A percentile compares a stretch with the other conserved stretches of the same genome.
Conservation (phyloP, 1,140 invertebrate species). For the Cydia splendana region DNA sequence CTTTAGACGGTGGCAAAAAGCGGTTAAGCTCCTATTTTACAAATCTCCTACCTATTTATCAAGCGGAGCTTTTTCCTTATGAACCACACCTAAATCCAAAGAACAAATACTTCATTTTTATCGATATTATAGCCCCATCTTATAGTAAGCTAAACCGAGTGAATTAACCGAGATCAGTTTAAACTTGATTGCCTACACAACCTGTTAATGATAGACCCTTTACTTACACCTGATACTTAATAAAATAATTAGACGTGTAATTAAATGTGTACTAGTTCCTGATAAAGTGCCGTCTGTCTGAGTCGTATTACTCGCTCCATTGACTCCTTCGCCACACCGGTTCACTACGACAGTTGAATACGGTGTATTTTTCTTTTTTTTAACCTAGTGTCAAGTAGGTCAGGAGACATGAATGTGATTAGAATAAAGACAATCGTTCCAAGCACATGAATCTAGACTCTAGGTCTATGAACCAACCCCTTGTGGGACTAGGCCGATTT, state of each 20-base stretch:
- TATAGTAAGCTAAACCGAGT: too few relatives aligned
- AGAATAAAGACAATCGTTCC: neutral
- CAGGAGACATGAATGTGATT: neutral
- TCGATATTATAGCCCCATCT: too few relatives aligned
- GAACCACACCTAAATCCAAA: too few relatives aligned
- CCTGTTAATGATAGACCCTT: neutral
- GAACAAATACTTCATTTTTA: too few relatives aligned
- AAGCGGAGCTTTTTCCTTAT: too few relatives aligned
- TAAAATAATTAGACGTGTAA: constrained; percentile 16
- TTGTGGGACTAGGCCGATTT: too few relatives aligned
- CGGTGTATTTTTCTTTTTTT: neutral
- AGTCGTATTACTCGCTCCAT: constrained; percentile 48
- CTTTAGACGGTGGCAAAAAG: too few relatives aligned
- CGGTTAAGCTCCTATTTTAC: too few relatives aligned
- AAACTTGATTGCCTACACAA: neutral
- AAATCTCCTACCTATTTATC: too few relatives aligned
- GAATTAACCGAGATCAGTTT: neutral
- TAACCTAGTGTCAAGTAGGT: neutral
- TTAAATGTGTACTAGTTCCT: constrained; percentile 14
- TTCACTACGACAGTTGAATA: constrained; percentile 38
- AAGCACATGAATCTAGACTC: too few relatives aligned
- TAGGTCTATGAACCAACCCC: too few relatives aligned
- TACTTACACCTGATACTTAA: constrained; percentile 12
- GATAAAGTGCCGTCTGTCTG: constrained; percentile 40
- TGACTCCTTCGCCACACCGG: constrained; percentile 52